Base-by-base conservation (phyloP, 2,888 invertebrate species). In the Pterostichus niger region DNA sequence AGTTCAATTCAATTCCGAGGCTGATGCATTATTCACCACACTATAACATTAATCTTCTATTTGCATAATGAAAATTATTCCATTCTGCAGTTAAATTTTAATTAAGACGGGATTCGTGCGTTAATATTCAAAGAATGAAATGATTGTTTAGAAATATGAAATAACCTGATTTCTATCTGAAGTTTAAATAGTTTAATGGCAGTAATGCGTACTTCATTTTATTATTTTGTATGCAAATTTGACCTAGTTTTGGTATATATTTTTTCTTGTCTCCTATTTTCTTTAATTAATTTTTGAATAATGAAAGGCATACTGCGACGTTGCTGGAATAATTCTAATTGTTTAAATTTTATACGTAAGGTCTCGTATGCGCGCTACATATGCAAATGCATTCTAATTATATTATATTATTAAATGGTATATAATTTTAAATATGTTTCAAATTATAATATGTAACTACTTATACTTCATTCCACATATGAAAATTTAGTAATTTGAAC, bases 281-380 rank as follows among this genome's bases (percentile, higher is more conserved):
- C 24, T 59, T 59, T 59, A 59, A 59, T 59, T 59, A 59, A 59
- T 59, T 59, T 59, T 59, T 59, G 59, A 59, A 59, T 59, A 59
- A 59, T 59, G 59, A 59, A 59, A 40, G 1, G 40, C 40, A 40
- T 40, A 10, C 31, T 10, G 31, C 59, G 59, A 3, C 31, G 59
- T 15, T 15, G 59, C 24, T 7, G 9, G 59, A 59, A 59, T 59
- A 40, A 7, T 40, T 40, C 40, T 40, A 7, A 59, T 59, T 17
- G 59, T 31, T 59, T 56, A 10, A 15, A 17, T 56, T 24, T 24
- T 31, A 40, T 9, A 40, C 40, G 40, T 40, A 40, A 40, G 7
- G 3, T 40, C 9, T 40, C 40, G 6, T 24, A 2, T 40, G 40
- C 40, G 9, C 6, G 40, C 40, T 40, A 6, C 40, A 40, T 40